A percentile compares a stretch with the other conserved stretches of the same genome.
Conservation (phyloP, 2,113 vertebrate species). For the Naja naja region DNA sequence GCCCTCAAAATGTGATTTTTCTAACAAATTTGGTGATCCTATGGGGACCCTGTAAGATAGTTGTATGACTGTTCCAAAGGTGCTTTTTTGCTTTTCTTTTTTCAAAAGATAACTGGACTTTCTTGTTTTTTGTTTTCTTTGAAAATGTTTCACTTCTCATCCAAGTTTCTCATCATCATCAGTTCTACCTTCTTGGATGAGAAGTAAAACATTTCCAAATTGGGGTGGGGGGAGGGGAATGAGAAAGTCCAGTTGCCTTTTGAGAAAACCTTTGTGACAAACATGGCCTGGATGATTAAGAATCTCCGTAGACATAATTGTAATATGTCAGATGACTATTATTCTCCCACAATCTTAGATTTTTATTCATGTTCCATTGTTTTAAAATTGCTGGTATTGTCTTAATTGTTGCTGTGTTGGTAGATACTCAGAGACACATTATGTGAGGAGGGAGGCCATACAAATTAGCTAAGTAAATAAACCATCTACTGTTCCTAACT, state of each 20-base stretch:
- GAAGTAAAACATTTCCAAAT: too few relatives aligned
- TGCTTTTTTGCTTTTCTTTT: too few relatives aligned
- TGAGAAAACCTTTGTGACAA: background rate
- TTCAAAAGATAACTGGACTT: too few relatives aligned
- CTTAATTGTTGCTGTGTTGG: background rate
- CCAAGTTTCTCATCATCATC: too few relatives aligned
- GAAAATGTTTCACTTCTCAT: too few relatives aligned
- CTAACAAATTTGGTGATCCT: background rate
- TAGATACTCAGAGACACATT: background rate
- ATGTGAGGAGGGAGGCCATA: background rate
- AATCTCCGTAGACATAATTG: background rate
- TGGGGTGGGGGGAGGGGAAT: too few relatives aligned
- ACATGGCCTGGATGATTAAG: background rate
- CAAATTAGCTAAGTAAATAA: background rate
- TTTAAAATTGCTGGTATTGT: background rate
- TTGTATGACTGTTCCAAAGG: background rate
- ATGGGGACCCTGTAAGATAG: background rate
- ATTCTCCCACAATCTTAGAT: background rate
- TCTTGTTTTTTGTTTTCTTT: too few relatives aligned
- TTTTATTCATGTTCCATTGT: background rate
- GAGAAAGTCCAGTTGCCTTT: background rate
- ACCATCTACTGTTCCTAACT: background rate
- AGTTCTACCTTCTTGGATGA: too few relatives aligned
- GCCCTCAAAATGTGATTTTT: background rate
- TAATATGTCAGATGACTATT: background rate